Percentiles rank a stretch among this genome's conserved stretches.
These are phyloP conservation scores for Piliocolobus tephrosceles DNA, from an alignment of 2,113 vertebrate species.

Conservation along the genomic window DNA sequence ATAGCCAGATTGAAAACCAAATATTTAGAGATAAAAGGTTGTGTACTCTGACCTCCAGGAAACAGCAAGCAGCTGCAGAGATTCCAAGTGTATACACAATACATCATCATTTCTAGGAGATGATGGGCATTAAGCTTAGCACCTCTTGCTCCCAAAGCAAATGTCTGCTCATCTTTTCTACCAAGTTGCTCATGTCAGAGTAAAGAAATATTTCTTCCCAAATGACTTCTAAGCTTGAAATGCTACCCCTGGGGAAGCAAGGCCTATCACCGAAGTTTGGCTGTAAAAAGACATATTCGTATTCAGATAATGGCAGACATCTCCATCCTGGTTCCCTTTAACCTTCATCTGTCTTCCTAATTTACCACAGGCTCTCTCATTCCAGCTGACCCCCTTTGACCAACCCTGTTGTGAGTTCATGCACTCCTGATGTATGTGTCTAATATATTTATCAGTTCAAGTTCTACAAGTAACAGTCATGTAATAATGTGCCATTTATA, in stretches of 20 bases:
- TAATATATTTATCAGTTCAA: slow-evolving; percentile 52
- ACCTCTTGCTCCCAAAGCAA: slow-evolving; percentile 67
- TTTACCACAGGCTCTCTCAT: slow-evolving; percentile 36
- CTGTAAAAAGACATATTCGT: slow-evolving; percentile 52
- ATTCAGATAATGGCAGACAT: slow-evolving; percentile 57
- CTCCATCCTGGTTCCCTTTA: slow-evolving; percentile 53
- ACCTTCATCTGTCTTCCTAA: slow-evolving; percentile 58
- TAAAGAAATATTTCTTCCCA: slow-evolving; percentile 67
- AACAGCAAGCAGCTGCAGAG: slow-evolving; percentile 51
- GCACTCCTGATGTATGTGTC: slow-evolving; percentile 21
- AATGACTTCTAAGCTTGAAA: slow-evolving; percentile 62
- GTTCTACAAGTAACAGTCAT: slow-evolving; percentile 51
- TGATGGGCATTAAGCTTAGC: slow-evolving; percentile 59
- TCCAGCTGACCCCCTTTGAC: slow-evolving; percentile 35
- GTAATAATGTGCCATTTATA: slow-evolving; percentile 43
- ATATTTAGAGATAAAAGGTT: slow-evolving; percentile 60
- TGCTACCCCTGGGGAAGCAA: slow-evolving; percentile 26
- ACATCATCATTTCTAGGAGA: slow-evolving; percentile 53
- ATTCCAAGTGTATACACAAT: slow-evolving; percentile 50
- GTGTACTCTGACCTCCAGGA: slow-evolving; percentile 39
- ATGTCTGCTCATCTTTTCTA: slow-evolving; percentile 67
- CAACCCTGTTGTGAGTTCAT: slow-evolving; percentile 45
- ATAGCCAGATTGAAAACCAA: slow-evolving; percentile 50
- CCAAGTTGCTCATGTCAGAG: slow-evolving; percentile 57
- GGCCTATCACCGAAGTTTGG: slow-evolving; percentile 37